Conservation (phyloP, 2,113 vertebrate species). For the Apodemus sylvaticus region DNA sequence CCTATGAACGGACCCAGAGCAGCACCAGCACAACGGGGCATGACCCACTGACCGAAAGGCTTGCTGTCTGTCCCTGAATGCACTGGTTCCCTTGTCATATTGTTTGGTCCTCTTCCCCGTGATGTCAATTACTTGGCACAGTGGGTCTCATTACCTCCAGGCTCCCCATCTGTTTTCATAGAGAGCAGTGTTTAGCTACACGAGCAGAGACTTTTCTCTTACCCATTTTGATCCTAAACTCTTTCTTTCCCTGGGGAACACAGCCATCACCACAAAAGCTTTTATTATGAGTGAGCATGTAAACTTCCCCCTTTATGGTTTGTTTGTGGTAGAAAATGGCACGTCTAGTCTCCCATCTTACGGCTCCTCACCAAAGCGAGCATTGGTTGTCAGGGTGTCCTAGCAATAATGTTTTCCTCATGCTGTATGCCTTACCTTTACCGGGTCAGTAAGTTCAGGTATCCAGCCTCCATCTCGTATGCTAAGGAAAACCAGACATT, state of each 20-base stretch:
- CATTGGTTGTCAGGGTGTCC: neutral
- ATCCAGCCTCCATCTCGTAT: neutral
- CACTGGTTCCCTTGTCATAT: neutral
- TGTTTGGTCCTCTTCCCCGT: constrained; percentile 10
- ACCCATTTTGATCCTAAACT: neutral
- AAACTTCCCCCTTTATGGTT: neutral
- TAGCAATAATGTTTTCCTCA: neutral
- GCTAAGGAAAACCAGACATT: neutral
- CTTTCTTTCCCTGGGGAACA: constrained; percentile 16
- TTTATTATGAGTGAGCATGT: constrained; percentile 3
- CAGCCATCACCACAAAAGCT: neutral
- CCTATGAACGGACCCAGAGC: neutral
- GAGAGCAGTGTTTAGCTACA: constrained; percentile 54
- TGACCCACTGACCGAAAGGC: neutral
- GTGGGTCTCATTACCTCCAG: constrained; percentile 71
- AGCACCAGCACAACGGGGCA: neutral
- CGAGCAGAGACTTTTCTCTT: constrained; percentile 8
- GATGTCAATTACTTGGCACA: constrained; percentile 67
- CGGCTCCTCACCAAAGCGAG: neutral
- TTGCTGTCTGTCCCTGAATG: constrained; percentile 14
- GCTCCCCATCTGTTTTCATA: constrained; percentile 60
- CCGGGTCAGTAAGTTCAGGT: neutral
- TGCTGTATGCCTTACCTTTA: neutral
- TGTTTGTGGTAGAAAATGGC: neutral
- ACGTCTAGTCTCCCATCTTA: neutral